These are phyloP conservation scores for Sander lucioperca DNA, from an alignment of 2,113 vertebrate genomes.

Conservation along the genomic window DNA sequence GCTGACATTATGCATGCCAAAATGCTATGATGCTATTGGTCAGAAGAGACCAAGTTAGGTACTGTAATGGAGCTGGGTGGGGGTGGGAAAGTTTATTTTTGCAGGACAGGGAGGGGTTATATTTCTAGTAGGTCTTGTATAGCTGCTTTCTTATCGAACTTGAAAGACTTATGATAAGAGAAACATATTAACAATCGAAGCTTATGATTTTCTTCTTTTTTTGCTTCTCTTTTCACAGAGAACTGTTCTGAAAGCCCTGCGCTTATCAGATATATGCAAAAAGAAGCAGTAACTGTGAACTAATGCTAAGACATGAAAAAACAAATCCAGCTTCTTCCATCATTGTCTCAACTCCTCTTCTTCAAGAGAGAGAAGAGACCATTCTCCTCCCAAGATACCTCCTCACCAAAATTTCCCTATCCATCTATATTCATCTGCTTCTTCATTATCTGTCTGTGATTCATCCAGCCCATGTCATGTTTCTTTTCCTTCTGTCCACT, in stretches of 20 bases:
- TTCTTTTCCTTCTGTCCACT: conserved; percentile 1
- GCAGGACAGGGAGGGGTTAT: conserved; percentile 67
- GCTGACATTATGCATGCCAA: conserved; percentile 83
- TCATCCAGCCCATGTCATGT: not conserved
- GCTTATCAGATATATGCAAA: conserved; percentile 88
- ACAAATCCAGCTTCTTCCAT: conserved; percentile 78
- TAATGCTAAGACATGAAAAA: conserved; percentile 71
- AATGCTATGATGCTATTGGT: conserved; percentile 81
- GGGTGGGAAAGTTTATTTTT: conserved; percentile 82
- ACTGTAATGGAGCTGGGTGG: conserved; percentile 75
- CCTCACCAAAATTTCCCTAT: conserved; percentile 1
- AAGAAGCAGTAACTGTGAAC: conserved; percentile 86
- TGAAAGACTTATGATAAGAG: conserved; percentile 71
- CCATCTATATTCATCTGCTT: conserved; percentile 9
- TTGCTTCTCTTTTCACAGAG: conserved; percentile 81
- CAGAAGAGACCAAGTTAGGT: conserved; percentile 76
- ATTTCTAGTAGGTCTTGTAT: conserved; percentile 74
- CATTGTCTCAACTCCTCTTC: conserved; percentile 42
- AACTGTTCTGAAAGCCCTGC: conserved; percentile 82
- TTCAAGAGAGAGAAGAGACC: conserved; percentile 52
- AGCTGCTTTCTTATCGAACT: conserved; percentile 77
- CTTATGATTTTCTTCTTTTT: conserved; percentile 67
- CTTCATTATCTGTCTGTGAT: not conserved
- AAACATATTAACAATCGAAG: conserved; percentile 71
- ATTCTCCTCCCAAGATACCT: conserved; percentile 41